Base-by-base conservation (phyloP, 2,113 vertebrate species). In the Egretta garzetta region DNA sequence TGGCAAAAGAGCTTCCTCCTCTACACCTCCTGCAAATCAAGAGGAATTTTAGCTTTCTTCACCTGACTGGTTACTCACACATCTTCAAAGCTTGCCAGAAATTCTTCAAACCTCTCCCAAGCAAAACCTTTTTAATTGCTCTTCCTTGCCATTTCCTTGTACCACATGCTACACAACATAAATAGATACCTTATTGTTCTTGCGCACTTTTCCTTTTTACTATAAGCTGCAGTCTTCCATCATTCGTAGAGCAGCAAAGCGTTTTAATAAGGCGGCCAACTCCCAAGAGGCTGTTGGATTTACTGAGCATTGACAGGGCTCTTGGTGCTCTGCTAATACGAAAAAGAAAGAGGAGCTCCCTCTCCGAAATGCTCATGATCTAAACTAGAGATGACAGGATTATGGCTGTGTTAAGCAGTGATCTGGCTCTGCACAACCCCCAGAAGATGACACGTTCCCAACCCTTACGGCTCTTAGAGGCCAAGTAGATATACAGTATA, bases 291-390 rank as follows among this genome's bases (percentile, higher is more conserved):
- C 74, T 20, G 37, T 2, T 64, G 85, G 88, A 92, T 96, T 96
- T 92, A 96, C 92, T 70, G 80, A 96, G 88, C 88, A 86, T 10
- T 92, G 88, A 94, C 85, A 86, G 80, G 39, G 50, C 45, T 80
- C 84, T 84, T 53, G 59, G 52, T 91, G 56, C 87, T 93, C 43
- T 30, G 43, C 86, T 90, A 83, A 90, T 3, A 45, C 43, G 72
- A 64, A 37, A 68, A 27, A 76, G 85, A 58, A 37, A 79, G 80
- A 82, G 66, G 43, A 94, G 66, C 71, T 88, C 76, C 80, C 35
- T 79, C 66, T 82, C 60, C 2, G 23, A 63, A 88, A 35, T 1
- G 14, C 64, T 86, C 37, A 47, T 58, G 75, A 92, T 58, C 71
- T 74, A 86, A 94, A 92, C 75, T 43, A 8, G 92, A 89, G 71